Evolutionary conservation across 2,888 invertebrate genomes (phyloP).

Genomic region (Platycnemis pennipes): DNA sequence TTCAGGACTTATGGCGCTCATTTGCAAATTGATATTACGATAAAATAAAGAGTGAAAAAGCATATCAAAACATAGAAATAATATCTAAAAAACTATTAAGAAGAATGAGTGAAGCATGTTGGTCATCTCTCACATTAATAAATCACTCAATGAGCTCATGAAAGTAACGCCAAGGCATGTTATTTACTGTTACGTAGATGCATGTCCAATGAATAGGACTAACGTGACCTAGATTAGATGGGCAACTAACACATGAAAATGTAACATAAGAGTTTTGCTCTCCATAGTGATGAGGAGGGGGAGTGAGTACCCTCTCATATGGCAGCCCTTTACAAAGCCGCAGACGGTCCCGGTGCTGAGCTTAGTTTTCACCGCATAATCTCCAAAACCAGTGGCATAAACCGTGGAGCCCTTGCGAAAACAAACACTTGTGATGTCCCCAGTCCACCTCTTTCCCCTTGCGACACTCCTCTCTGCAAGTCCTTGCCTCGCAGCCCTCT

Average conservation of each 20-base stretch:
- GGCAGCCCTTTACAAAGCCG: slow-evolving; percentile 12
- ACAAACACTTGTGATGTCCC: neutral
- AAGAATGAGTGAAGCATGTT: too few relatives aligned
- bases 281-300: neutral
- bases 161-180: too few relatives aligned
- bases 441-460: neutral
- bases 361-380: neutral
- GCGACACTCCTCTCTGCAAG: neutral
- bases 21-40: too few relatives aligned
- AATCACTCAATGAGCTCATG: too few relatives aligned
- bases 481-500: neutral
- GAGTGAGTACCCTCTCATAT: too few relatives aligned
- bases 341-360: neutral
- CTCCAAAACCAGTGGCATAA: slow-evolving; percentile 9
- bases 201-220: neutral
- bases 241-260: neutral
- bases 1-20: too few relatives aligned
- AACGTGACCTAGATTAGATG: neutral
- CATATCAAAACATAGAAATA: too few relatives aligned
- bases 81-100: too few relatives aligned
- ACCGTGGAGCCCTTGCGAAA: neutral
- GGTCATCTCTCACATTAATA: too few relatives aligned
- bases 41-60: too few relatives aligned
- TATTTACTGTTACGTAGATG: too few relatives aligned
- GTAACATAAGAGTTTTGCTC: neutral